Conservation (phyloP, 1,140 invertebrate genomes). For the Chelonus insularis region DNA sequence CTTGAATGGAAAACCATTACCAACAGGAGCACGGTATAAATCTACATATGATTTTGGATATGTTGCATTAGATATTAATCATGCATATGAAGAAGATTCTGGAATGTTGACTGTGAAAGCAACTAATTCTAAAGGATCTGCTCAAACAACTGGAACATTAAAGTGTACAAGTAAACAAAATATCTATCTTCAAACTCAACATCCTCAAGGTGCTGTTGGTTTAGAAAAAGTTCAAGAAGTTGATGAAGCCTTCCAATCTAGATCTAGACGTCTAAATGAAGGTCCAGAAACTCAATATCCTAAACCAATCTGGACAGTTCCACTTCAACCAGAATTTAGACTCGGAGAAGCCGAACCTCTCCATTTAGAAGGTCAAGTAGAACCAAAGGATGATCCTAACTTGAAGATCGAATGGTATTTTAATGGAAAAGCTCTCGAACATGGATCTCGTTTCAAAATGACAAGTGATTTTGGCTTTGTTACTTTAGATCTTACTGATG, state of each 20-base stretch:
- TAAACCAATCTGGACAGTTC: constrained; percentile 86
- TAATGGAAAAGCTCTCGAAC: constrained; percentile 84
- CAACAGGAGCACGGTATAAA: constrained; percentile 79
- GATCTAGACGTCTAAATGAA: constrained; percentile 67
- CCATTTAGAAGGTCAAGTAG: constrained; percentile 90
- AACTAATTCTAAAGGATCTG: constrained; percentile 86
- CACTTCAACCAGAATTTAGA: constrained; percentile 77
- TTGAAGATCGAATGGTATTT: constrained; percentile 94
- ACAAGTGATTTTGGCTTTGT: constrained; percentile 92
- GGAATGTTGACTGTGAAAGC: constrained; percentile 91
- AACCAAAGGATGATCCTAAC: constrained; percentile 95
- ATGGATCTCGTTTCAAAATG: constrained; percentile 83
- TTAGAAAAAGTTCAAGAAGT: constrained; percentile 84
- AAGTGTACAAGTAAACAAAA: constrained; percentile 78
- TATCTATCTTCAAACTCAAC: constrained; percentile 84
- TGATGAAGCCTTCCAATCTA: constrained; percentile 74
- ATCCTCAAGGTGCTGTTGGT: constrained; percentile 85
- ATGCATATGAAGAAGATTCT: constrained; percentile 84
- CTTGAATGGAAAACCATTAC: constrained; percentile 81
- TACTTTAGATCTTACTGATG: constrained; percentile 84
- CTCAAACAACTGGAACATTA: constrained; percentile 84
- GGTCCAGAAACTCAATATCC: constrained; percentile 76
- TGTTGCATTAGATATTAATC: constrained; percentile 79
- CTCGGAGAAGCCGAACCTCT: constrained; percentile 88
- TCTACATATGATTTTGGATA: constrained; percentile 89